Base-by-base conservation (phyloP, 2,797 vertebrate genomes). In the Enteromius unitaeniatus region DNA sequence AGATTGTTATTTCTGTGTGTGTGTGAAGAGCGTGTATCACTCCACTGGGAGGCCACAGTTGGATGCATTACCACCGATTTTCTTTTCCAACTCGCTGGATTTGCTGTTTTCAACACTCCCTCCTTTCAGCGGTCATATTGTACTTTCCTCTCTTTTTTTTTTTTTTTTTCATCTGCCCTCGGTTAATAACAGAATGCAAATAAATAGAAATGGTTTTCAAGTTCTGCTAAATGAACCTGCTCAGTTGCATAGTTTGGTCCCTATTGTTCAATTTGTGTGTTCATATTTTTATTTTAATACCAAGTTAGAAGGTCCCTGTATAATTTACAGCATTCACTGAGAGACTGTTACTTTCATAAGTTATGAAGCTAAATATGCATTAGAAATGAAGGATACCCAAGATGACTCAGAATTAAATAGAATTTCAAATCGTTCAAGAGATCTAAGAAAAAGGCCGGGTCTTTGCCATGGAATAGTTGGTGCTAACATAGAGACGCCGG, bases 1-100 rank as follows among this genome's bases (percentile, higher is more conserved):
- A 62, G 82, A 78, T 84, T 78, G 23, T 83, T 76, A 67, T 83
- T 76, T 80, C n/a, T 2, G 64, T 79, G 40, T 51, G 34, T 73
- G 70, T 81, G 68, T 72, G 28, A 15, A 19, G 3, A n/a, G 42
- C 28, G 14, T 58, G 49, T 69, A 78, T 78, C 74, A 62, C 65
- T 84, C 67, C 75, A 42, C 49, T 70, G 75, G 75, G 75, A 84
- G 65, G 51, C 42, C 53, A 9, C 82, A 78, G 75, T 84, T 78
- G 82, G 82, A 62, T 47, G 75, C 51, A 70, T 84, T 84, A 37
- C 75, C 62, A 15, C 37, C 8, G 40, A 78, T 49, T 84, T 70
- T 28, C 6, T 62, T 69, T 72, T 55, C 65, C 65, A 84, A 69
- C 21, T 60, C 23, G 14, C 19, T 69, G 82, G 82, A 70, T 60